phyloP scores from a whole-genome alignment of 2,113 vertebrate genomes.

The Nerophis lumbriciformis region DNA sequence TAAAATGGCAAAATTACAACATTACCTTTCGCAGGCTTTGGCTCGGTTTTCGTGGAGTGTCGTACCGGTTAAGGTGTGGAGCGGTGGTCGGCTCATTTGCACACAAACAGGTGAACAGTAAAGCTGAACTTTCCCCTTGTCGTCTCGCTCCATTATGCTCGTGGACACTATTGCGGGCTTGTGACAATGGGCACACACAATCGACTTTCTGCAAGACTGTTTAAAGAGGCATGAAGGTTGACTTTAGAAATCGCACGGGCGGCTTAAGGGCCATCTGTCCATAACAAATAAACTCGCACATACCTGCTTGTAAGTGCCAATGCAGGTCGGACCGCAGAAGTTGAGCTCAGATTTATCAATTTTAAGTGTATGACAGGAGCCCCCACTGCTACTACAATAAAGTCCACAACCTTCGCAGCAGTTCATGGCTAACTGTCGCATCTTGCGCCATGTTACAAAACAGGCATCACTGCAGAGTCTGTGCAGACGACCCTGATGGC shows the following conservation, averaged over 20 bases:
- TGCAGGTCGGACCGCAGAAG: slow-evolving; percentile 87
- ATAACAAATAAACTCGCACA: neutral
- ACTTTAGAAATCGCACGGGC: neutral
- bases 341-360: slow-evolving; percentile 85
- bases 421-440: slow-evolving; percentile 94
- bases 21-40: neutral
- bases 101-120: slow-evolving; percentile 57
- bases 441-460: slow-evolving; percentile 88
- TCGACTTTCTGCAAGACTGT: slow-evolving; percentile 54
- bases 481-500: slow-evolving; percentile 88
- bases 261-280: neutral
- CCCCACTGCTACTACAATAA: slow-evolving; percentile 85
- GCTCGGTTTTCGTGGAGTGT: neutral
- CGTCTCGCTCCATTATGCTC: slow-evolving; percentile 57
- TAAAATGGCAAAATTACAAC: neutral
- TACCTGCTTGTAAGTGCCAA: slow-evolving; percentile 89
- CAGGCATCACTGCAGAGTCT: slow-evolving; percentile 92
- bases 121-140: slow-evolving; percentile 60
- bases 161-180: slow-evolving; percentile 39
- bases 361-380: slow-evolving; percentile 82
- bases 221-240: neutral
- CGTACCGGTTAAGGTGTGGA: slow-evolving; percentile 50
- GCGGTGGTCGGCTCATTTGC: slow-evolving; percentile 47
- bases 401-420: slow-evolving; percentile 94
- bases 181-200: slow-evolving; percentile 50